Percentiles rank a stretch among this genome's conserved stretches.
Conservation (phyloP, 1,140 invertebrate genomes). For the Lysiphlebus fabarum region DNA sequence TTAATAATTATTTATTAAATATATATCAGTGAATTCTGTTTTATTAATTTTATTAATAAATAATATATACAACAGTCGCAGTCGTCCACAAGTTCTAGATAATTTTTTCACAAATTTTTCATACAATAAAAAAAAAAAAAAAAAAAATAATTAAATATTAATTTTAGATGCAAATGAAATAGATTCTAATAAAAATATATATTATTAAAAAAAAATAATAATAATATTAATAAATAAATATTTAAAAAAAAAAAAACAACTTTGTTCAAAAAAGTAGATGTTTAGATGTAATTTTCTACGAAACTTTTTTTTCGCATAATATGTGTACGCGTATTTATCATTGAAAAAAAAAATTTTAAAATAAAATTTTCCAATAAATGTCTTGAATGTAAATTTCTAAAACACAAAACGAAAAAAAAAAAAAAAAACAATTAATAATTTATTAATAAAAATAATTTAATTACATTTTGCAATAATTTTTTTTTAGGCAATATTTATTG, state of each 20-base stretch:
- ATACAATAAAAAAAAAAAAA: neutral
- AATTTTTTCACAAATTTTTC: slow-evolving; percentile 7
- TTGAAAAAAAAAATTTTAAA: slow-evolving; percentile 9
- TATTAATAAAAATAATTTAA: no score
- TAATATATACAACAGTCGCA: neutral
- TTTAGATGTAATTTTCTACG: slow-evolving; percentile 17
- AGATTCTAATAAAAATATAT: neutral
- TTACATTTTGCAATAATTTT: no score
- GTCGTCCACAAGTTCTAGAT: slow-evolving; percentile 12
- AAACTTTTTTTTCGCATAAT: slow-evolving; percentile 17
- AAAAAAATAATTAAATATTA: neutral
- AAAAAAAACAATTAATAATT: no score
- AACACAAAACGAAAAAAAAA: neutral
- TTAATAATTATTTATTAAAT: no score
- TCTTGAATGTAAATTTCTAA: neutral
- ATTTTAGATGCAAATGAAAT: neutral
- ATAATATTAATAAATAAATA: slow-evolving; percentile 10
- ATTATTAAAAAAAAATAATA: slow-evolving; percentile 5
- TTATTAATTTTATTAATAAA: neutral
- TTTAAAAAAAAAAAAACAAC: slow-evolving; percentile 4
- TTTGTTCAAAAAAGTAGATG: slow-evolving; percentile 7
- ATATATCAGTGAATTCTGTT: no score
- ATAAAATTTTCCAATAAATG: neutral
- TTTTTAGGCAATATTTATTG: no score
- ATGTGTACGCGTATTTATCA: slow-evolving; percentile 14